phyloP scores from a whole-genome alignment of 2,797 vertebrate species.

The Gastrophryne carolinensis region DNA sequence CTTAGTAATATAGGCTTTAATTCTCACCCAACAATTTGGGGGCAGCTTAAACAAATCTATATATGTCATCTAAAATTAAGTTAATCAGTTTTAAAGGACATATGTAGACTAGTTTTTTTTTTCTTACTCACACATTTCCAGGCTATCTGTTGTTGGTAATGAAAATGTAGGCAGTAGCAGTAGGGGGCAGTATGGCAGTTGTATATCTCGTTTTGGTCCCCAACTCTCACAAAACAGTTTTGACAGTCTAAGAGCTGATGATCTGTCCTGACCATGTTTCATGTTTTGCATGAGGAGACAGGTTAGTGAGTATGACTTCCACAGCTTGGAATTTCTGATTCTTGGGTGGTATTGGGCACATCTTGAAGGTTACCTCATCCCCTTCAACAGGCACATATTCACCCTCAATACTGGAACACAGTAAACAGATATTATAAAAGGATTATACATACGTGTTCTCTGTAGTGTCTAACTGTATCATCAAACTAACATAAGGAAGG shows the following conservation, averaged over 20 bases:
- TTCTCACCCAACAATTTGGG: conserved; percentile 20
- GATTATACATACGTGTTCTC: too few relatives aligned
- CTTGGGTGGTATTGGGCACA: conserved; percentile 92
- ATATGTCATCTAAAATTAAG: conserved; percentile 3
- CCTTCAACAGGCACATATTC: conserved; percentile 96
- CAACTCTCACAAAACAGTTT: conserved; percentile 9
- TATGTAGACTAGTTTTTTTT: too few relatives aligned
- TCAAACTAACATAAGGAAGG: too few relatives aligned
- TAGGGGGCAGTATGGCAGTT: conserved; percentile 30
- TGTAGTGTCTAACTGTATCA: too few relatives aligned
- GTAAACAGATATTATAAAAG: too few relatives aligned
- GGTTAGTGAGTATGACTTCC: conserved; percentile 93
- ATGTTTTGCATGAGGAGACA: conserved; percentile 90
- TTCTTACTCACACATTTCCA: conserved; percentile 42
- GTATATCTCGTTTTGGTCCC: conserved; percentile 33
- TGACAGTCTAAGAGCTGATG: conserved; percentile 82
- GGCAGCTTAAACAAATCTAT: conserved; percentile 39
- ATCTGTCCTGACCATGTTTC: conserved; percentile 98
- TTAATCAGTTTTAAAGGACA: not conserved
- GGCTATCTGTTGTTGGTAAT: conserved; percentile 28
- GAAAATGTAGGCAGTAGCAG: conserved; percentile 2
- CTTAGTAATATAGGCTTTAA: not conserved
- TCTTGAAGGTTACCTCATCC: conserved; percentile 94
- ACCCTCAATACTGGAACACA: conserved; percentile 85
- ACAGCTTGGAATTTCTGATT: conserved; percentile 97